Base-by-base conservation (phyloP, 2,113 vertebrate species). In the Acrocephalus arundinaceus region DNA sequence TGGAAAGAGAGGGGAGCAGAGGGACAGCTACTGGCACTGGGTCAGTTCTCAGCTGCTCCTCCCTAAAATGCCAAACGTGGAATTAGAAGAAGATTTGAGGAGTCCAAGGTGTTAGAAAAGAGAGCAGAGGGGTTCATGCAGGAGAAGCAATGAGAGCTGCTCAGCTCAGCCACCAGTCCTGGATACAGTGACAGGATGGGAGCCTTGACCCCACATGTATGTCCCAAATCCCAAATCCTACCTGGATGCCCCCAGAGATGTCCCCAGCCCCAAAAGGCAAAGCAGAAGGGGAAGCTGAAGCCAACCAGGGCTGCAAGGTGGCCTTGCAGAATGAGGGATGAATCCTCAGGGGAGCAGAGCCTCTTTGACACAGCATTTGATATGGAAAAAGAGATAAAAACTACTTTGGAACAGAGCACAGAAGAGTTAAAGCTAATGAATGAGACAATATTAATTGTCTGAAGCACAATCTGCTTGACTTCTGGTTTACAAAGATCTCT, bases 391-490 rank as follows among this genome's bases (percentile, higher is more conserved):
- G 31, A 58, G 43, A 87, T 1, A 8, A 71, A 71, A 77, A 5
- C 10, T 23, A 30, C 43, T 70, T 59, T 65, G 65, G 28, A 43
- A 6, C 4, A 61, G 43, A 6, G 37, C 46, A 33, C 1, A 3
- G 37, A 73, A 85, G 93, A 87, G 67, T 80, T 85, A 97, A 88
- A 93, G 76, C n/a, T 89, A 92, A 80, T 84, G 57, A 95, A 92
- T 9, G 63, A 97, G 94, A 86, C 85, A 92, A 91, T 65, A 96
- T 90, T 93, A 85, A 97, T 97, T 97, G 82, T 94, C 85, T 96
- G 55, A 73, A 96, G 74, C 66, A 51, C 85, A 95, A 96, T 86
- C 96, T 93, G 92, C 82, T 89, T 89, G 91, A 91, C 88, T 96
- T 94, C 46, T 81, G 94, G 88, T 96, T 95, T 97, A 86, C 71